These are phyloP conservation scores for Lagenorhynchus albirostris DNA, from an alignment of 2,113 vertebrate genomes.

Conservation along the genomic window DNA sequence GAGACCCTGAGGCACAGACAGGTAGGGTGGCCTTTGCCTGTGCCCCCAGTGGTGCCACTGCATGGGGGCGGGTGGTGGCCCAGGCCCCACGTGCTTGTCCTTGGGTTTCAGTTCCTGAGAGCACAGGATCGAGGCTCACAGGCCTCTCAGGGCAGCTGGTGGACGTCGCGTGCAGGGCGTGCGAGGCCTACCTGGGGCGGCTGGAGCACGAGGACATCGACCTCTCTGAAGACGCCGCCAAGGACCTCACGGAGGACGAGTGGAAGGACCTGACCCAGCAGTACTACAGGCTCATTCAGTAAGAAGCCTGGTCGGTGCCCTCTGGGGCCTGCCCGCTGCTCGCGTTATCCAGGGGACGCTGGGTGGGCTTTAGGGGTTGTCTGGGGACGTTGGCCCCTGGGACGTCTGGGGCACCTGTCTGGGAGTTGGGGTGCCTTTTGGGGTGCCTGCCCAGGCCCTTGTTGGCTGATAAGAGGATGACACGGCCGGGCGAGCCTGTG, in stretches of 20 bases:
- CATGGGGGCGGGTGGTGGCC: fast-evolving
- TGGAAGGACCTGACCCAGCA: constrained; percentile 70
- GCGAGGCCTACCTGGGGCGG: constrained; percentile 70
- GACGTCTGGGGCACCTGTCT: background rate
- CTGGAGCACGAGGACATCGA: constrained; percentile 72
- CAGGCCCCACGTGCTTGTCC: fast-evolving
- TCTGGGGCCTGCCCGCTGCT: background rate
- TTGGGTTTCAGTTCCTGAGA: constrained; percentile 16
- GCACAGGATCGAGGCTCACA: background rate
- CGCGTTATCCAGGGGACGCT: fast-evolving
- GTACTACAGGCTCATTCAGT: constrained; percentile 74
- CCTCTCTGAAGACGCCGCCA: fast-evolving
- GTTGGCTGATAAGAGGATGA: background rate
- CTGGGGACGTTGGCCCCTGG: background rate
- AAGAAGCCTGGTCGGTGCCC: background rate
- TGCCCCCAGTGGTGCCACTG: fast-evolving
- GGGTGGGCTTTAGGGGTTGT: fast-evolving
- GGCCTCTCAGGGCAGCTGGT: constrained; percentile 60
- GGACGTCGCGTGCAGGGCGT: constrained; percentile 64
- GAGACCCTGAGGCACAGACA: background rate
- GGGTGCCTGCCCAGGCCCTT: background rate
- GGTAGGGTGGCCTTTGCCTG: background rate
- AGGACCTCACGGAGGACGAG: constrained; percentile 54
- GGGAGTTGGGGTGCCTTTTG: no score
- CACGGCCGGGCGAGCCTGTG: background rate